Percentiles rank a stretch among this genome's conserved stretches.
Evolutionary conservation across 2,113 vertebrate genomes (phyloP).

Genomic region (Xiphias gladius): DNA sequence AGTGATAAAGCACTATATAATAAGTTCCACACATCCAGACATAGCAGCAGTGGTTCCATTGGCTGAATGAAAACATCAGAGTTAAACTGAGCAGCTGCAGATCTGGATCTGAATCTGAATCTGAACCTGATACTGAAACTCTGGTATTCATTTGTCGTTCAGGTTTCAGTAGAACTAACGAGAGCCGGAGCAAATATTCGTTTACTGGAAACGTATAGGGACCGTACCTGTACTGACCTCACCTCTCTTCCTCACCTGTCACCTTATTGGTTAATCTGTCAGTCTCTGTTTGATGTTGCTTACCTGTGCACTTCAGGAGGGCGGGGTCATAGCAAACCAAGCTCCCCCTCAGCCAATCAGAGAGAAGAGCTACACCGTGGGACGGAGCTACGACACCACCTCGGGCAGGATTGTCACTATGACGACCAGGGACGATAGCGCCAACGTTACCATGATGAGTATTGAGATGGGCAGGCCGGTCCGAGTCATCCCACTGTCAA

Average conservation of each 20-base stretch:
- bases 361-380: conserved; percentile 87
- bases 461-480: conserved; percentile 43
- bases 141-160: background rate
- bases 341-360: conserved; percentile 71
- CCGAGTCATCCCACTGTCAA: conserved; percentile 71
- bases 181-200: background rate
- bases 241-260: background rate
- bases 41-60: no score
- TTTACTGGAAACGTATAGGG: background rate
- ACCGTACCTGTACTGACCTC: no score
- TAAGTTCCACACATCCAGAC: no score
- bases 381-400: conserved; percentile 88
- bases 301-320: conserved; percentile 64
- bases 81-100: background rate
- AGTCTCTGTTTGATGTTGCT: conserved; percentile 56
- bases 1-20: no score
- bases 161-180: background rate
- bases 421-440: conserved; percentile 80
- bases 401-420: conserved; percentile 90
- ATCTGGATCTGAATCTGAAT: background rate
- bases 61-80: no score
- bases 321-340: conserved; percentile 21
- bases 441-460: conserved; percentile 73
- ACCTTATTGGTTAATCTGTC: conserved; percentile 13
- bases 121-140: background rate